Evolutionary conservation across 1,140 invertebrate species (phyloP), one percentile per base, ranked within the genome.

Genomic region (Sarcophaga peregrina): DNA sequence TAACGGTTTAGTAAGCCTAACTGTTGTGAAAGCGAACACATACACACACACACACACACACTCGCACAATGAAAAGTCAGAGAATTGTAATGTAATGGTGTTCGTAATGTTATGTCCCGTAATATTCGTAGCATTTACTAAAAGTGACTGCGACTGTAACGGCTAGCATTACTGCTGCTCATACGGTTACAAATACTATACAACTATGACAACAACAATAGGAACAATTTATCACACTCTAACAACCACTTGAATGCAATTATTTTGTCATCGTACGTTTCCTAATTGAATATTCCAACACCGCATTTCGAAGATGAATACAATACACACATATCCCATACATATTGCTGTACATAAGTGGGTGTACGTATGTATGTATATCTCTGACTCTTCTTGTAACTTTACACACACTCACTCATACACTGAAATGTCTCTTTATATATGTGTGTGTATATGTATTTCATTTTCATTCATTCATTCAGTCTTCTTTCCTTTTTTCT

Each of bases 201-300:
- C n/a, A n/a, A n/a, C n/a, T n/a, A 47, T 15, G 45, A 48, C 11
- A 80, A 8, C 50, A 62, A 81, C 80, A 81, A 81, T 81, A 82
- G 72, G 46, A 82, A 82, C 81, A 82, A 82, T 82, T 74, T 52
- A 74, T 72, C 62, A 74, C 81, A 52, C 81, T 52, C 47, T 62
- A 74, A 82, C 62, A 82, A 80, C 83, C 83, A 84, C 83, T 84
- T 84, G 81, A 84, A 84, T 84, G 83, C 81, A 84, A 84, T 84
- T 82, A 84, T 84, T 84, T 84, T 84, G 83, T 84, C 83, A 84
- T 84, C 83, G 83, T 84, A 84, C 83, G 83, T 82, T 84, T 84
- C 83, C 83, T 84, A 84, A 84, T 84, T 84, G 83, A 84, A 84
- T 84, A 84, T 84, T 84, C 83, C 83, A 50, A 82, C 48, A 47